Conservation (phyloP, 2,797 vertebrate genomes). For the Xiphorhynchus erythropygius region DNA sequence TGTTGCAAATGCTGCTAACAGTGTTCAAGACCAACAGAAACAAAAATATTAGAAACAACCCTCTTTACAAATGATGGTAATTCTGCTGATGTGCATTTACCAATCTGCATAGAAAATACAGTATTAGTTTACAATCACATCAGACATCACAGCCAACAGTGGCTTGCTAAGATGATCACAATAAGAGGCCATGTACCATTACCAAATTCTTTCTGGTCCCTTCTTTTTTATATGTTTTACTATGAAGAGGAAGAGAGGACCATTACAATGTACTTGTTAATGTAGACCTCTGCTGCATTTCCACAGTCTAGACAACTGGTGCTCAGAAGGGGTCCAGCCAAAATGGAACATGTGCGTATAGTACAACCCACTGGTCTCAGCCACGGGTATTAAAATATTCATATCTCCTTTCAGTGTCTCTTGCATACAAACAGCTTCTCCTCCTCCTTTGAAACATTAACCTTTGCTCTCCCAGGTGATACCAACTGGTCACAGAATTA, state of each 20-base stretch:
- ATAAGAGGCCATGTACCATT: neutral
- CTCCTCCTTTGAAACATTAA: slow-evolving; percentile 47
- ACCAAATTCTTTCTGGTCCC: neutral
- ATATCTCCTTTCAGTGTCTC: slow-evolving; percentile 10
- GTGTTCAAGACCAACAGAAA: neutral
- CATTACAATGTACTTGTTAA: neutral
- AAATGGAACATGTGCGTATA: neutral
- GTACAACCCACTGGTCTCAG: slow-evolving; percentile 36
- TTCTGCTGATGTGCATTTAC: neutral
- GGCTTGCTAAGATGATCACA: neutral
- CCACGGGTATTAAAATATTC: slow-evolving; percentile 39
- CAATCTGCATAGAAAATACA: neutral
- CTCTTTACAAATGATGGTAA: neutral
- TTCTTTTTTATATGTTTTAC: neutral
- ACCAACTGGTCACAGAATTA: neutral
- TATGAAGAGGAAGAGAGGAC: neutral
- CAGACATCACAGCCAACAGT: neutral
- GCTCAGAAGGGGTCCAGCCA: slow-evolving; percentile 1
- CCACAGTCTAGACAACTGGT: neutral
- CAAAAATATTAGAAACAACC: neutral
- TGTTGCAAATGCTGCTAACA: neutral
- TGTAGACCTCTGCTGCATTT: neutral
- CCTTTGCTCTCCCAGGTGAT: slow-evolving; percentile 40
- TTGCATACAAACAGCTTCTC: slow-evolving; percentile 37
- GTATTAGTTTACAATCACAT: neutral